Conservation (phyloP, 2,113 vertebrate genomes). For the Ascaphus truei region DNA sequence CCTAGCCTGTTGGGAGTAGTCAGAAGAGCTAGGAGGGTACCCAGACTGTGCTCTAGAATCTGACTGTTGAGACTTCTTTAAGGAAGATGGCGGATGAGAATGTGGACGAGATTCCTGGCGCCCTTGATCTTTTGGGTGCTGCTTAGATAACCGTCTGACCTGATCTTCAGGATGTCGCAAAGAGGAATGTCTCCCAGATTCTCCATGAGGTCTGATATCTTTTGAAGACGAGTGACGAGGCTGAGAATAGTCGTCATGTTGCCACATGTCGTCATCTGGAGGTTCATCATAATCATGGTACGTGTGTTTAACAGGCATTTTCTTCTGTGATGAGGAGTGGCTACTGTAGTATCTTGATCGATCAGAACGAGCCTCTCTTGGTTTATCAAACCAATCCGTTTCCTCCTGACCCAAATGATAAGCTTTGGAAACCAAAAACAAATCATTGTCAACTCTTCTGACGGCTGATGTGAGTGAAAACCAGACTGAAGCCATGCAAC, state of each 20-base stretch:
- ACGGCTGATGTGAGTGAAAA: constrained; percentile 47
- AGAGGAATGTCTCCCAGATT: constrained; percentile 79
- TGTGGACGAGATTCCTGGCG: constrained; percentile 74
- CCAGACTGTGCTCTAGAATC: constrained; percentile 67
- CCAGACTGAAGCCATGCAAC: constrained; percentile 78
- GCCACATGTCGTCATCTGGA: constrained; percentile 84
- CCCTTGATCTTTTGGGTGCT: constrained; percentile 77
- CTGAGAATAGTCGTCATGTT: constrained; percentile 79
- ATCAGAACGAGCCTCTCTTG: constrained; percentile 87
- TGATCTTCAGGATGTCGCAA: constrained; percentile 82
- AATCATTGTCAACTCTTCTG: constrained; percentile 64
- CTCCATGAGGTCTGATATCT: constrained; percentile 85
- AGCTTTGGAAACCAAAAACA: constrained; percentile 93
- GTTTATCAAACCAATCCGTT: constrained; percentile 99
- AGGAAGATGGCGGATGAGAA: constrained; percentile 58
- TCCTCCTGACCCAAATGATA: constrained; percentile 99
- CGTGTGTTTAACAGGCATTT: constrained; percentile 83
- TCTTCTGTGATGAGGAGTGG: constrained; percentile 83
- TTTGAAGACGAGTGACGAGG: constrained; percentile 73
- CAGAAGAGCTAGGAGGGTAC: constrained; percentile 67
- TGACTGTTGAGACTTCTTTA: constrained; percentile 70
- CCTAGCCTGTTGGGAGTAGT: constrained; percentile 69
- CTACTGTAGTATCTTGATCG: constrained; percentile 87
- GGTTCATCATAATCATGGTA: constrained; percentile 94
- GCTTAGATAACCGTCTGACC: constrained; percentile 77